Evolutionary conservation across 2,797 vertebrate genomes (phyloP).

Genomic region (Chloroceryle inda): DNA sequence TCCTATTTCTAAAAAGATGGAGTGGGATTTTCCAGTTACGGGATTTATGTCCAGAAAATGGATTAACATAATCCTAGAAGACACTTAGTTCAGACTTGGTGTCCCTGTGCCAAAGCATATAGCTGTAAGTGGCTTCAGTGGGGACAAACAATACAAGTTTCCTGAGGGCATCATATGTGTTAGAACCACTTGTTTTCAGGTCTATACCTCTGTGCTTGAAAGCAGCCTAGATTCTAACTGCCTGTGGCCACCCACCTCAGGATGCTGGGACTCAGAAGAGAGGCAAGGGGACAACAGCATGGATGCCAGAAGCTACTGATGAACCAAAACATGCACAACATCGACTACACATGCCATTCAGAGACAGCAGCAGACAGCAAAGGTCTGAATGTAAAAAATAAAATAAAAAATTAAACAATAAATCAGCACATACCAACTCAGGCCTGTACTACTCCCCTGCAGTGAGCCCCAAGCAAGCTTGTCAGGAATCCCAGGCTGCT

Average conservation of each 20-base stretch:
- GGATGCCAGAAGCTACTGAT: neutral
- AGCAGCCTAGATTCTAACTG: neutral
- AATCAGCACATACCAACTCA: neutral
- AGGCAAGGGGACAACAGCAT: neutral
- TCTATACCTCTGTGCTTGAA: neutral
- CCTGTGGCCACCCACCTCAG: accelerated
- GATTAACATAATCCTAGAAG: constrained; percentile 33
- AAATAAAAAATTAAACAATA: neutral
- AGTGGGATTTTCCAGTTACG: constrained; percentile 35
- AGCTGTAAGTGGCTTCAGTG: neutral
- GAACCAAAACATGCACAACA: neutral
- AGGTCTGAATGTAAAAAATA: neutral
- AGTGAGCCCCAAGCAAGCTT: constrained; percentile 31
- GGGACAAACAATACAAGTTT: neutral
- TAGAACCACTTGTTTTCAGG: accelerated
- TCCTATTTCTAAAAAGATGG: constrained; percentile 18
- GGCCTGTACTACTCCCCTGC: neutral
- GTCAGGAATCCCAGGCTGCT: constrained; percentile 28
- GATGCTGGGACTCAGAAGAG: neutral
- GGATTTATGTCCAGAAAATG: constrained; percentile 51
- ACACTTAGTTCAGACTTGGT: neutral
- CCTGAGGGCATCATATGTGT: neutral
- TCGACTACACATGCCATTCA: accelerated
- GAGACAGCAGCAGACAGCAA: neutral
- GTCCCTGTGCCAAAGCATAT: neutral